These are phyloP conservation scores for Petrocephalus sullivani DNA, from an alignment of 2,797 vertebrate species.

Conservation along the genomic window DNA sequence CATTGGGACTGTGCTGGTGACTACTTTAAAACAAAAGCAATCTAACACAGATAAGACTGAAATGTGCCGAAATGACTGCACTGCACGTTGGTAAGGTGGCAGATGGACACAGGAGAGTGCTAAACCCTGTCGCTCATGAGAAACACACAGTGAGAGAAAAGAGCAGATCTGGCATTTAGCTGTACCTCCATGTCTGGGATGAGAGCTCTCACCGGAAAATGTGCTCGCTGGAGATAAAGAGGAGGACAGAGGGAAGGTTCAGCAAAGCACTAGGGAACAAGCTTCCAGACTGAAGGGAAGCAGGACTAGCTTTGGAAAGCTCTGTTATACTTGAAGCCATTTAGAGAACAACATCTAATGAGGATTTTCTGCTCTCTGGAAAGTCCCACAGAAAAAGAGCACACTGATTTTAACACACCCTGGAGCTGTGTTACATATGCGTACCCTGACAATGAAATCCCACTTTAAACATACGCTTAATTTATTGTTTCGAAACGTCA, in stretches of 20 bases:
- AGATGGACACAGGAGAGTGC: not conserved
- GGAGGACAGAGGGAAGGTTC: conserved; percentile 29
- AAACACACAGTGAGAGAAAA: conserved; percentile 29
- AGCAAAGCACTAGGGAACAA: not conserved
- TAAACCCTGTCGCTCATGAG: conserved; percentile 27
- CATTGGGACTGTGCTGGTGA: not conserved
- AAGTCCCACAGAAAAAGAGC: not conserved
- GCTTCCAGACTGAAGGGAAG: not conserved
- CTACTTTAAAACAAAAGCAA: not conserved
- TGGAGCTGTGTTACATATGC: not conserved
- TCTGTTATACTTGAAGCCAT: not conserved
- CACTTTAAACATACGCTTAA: not conserved
- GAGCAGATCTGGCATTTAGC: conserved; percentile 14
- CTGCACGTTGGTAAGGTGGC: not conserved
- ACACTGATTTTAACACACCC: not conserved
- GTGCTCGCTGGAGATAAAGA: conserved; percentile 41
- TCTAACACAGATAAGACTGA: not conserved
- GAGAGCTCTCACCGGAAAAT: conserved; percentile 37
- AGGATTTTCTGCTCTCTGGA: not conserved
- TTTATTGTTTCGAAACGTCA: not conserved
- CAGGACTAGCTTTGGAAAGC: not conserved
- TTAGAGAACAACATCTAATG: conserved; percentile 8
- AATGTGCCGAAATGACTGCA: not conserved
- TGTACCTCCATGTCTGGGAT: conserved; percentile 27
- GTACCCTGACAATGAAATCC: not conserved